phyloP scores from a whole-genome alignment of 2,888 invertebrate species.

The Alloscopus bannaensis region DNA sequence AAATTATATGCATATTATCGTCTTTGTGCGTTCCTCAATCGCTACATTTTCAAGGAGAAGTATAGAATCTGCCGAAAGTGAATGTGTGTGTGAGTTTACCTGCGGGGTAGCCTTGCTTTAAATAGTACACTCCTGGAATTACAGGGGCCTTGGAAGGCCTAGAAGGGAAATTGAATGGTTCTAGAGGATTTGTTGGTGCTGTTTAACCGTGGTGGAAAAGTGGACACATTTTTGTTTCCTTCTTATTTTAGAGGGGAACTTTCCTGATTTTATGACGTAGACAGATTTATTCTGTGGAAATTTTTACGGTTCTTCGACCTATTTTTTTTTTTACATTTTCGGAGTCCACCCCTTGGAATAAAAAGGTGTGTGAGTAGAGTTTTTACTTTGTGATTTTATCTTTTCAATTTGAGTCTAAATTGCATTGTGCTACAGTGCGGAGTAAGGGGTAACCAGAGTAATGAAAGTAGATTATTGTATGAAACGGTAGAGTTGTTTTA shows the following conservation, averaged over 20 bases:
- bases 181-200: conserved; percentile 29
- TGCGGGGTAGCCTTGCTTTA: conserved; percentile 1
- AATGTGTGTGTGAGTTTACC: conserved; percentile 5
- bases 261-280: not conserved
- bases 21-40: not conserved
- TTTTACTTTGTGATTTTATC: not conserved
- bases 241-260: not conserved
- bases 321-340: too few species aligned
- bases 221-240: conserved; percentile 18
- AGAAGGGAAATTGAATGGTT: too few species aligned
- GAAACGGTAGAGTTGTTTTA: conserved; percentile 52
- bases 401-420: not conserved
- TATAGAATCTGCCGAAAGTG: conserved; percentile 1
- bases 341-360: too few species aligned
- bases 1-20: conserved; percentile 25
- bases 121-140: conserved; percentile 17
- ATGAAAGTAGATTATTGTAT: conserved; percentile 7
- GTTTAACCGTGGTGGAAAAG: conserved; percentile 23
- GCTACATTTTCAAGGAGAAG: not conserved
- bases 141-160: conserved; percentile 23
- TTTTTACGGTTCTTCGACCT: too few species aligned
- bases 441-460: not conserved
- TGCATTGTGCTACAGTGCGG: not conserved
- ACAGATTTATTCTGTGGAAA: not conserved
- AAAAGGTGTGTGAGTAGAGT: too few species aligned